These are phyloP conservation scores for Leptodactylus fuscus DNA, from an alignment of 2,113 vertebrate species.

Conservation along the genomic window DNA sequence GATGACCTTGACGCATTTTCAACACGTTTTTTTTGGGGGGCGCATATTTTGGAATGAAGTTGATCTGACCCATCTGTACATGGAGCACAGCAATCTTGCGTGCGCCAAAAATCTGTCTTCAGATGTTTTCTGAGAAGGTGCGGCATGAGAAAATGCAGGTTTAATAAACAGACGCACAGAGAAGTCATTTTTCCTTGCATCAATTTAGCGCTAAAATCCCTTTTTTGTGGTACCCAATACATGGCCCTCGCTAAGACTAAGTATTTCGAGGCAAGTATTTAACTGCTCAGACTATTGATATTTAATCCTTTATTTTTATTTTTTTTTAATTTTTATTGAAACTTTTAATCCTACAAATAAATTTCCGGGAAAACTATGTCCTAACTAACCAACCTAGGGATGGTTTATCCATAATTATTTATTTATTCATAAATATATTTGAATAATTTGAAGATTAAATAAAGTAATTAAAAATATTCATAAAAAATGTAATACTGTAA, in stretches of 20 bases:
- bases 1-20: constrained; percentile 36
- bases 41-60: constrained; percentile 8
- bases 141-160: constrained; percentile 46
- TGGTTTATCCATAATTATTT: too few species aligned
- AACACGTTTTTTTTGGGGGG: constrained; percentile 27
- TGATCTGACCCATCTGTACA: constrained; percentile 15
- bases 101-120: constrained; percentile 42
- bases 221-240: constrained; percentile 40
- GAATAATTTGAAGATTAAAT: neutral
- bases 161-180: constrained; percentile 13
- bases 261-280: neutral
- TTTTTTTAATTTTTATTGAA: too few species aligned
- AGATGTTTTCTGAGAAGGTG: constrained; percentile 50
- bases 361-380: too few species aligned
- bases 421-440: too few species aligned
- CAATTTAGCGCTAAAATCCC: constrained; percentile 39
- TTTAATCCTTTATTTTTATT: neutral
- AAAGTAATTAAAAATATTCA: neutral
- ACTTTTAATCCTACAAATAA: neutral
- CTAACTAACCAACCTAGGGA: too few species aligned
- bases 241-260: neutral
- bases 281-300: neutral
- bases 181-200: constrained; percentile 36
- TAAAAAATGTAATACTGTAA: neutral
- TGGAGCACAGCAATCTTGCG: neutral